Evolutionary conservation across 2,113 vertebrate genomes (phyloP), one percentile per base, ranked within the genome.

Genomic region (Notothenia coriiceps): DNA sequence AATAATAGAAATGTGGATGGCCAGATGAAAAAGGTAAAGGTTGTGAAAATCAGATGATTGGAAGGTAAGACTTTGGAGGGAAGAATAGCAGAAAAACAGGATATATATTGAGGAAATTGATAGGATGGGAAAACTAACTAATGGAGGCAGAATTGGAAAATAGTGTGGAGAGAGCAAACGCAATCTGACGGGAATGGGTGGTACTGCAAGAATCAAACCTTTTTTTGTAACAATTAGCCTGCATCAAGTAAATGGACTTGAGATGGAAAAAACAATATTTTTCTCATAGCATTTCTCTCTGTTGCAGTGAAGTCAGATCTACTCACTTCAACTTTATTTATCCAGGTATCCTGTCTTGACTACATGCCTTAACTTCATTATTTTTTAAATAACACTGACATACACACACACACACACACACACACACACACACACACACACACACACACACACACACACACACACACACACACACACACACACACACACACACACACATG

Each of bases 1-100:
- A 66, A 70, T 74, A 82, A 83, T 62, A 77, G 82, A 33, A 40
- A 49, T 51, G 54, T n/a, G 11, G 25, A 64, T 50, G 56, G 69
- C 62, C 20, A n/a, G 51, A 59, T 33, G 60, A 46, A n/a, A 54
- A 12, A 66, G 22, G 29, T 29, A n/a, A 25, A 2, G 18, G 14
- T 59, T 46, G 35, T 20, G 14, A 62, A 5, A 56, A 22, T 44
- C 52, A 46, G 43, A 59, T 18, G 47, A 20, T 14, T n/a, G 14
- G 13, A 33, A 1, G 46, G 46, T 14, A 46, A 29, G 5, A 55
- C 12, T 55, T 55, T 33, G 9, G 3, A 44, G 55, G 40, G 25
- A 20, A 11, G 68, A 11, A 20, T 6, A 14, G 47, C 0, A 72
- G 22, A 18, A n/a, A 49, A 71, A 56, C 6, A 40, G 35, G 6